Evolutionary conservation across 2,113 vertebrate species (phyloP), one percentile per base, ranked within the genome.

Genomic region (Heliornis fulica): DNA sequence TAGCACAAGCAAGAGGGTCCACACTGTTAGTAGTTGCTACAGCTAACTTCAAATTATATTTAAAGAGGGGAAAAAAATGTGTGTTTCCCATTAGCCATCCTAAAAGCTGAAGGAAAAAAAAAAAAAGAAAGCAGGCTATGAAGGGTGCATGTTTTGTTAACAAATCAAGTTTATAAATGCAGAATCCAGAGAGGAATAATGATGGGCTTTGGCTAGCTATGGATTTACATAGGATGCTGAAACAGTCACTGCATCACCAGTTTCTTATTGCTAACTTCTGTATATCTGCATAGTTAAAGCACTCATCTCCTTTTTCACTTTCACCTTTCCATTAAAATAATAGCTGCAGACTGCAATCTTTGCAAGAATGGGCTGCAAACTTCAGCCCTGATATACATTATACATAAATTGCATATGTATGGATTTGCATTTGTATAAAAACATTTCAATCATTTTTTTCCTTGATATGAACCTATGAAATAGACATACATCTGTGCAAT

Each of bases 241-340:
- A 94, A 56, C 64, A 76, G 25, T 75, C 83, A 61, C 68, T 71
- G 19, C 46, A 75, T 74, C 64, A 83, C 86, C 85, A 80, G 71
- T 48, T 94, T 96, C 92, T 96, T 96, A 83, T 83, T 89, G 60
- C 64, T 36, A 92, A 93, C 79, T 96, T 96, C 36, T 54, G 17
- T 76, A 11, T 29, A 71, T 71, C 48, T 81, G 28, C 28, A 65
- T 51, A 70, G 82, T 56, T 89, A 91, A 83, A 93, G 63, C 84
- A 76, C 53, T 95, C 93, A 43, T 70, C 64, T 86, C 64, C 85
- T 83, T 43, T 94, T 91, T 71, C 74, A 40, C 36, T 96, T 95
- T 96, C 88, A 93, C 77, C 90, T 96, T 96, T 90, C 82, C 92
- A 93, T 86, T 96, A 90, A 94, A 96, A 95, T 94, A 96, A 93